A percentile compares a stretch with the other conserved stretches of the same genome.
Conservation (phyloP, 2,113 vertebrate genomes). For the Oncorhynchus tshawytscha region DNA sequence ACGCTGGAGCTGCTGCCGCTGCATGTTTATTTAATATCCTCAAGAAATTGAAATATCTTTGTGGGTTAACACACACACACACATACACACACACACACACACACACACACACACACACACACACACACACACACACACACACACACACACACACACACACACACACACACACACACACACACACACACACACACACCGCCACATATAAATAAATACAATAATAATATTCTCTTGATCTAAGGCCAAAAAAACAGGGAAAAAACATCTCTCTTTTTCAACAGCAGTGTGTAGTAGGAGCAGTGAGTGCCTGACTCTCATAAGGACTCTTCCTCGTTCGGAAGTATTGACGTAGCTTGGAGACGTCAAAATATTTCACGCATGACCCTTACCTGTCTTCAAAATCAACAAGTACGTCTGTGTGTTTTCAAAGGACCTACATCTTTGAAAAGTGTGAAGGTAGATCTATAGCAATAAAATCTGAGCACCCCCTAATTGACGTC, state of each 20-base stretch:
- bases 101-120: slow-evolving; percentile 54
- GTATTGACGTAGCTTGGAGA: not conserved
- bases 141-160: slow-evolving; percentile 50
- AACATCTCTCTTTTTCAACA: slow-evolving; percentile 61
- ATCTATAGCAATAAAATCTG: no score
- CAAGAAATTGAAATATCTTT: slow-evolving; percentile 86
- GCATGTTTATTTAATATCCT: slow-evolving; percentile 87
- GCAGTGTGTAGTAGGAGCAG: slow-evolving; percentile 58
- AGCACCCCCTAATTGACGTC: no score
- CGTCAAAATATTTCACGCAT: slow-evolving; percentile 30
- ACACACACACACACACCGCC: slow-evolving; percentile 45
- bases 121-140: slow-evolving; percentile 25
- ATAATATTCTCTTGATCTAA: slow-evolving; percentile 73
- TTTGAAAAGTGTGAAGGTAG: no score
- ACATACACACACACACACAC: slow-evolving; percentile 41
- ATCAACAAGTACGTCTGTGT: no score
- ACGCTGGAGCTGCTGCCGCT: slow-evolving; percentile 60
- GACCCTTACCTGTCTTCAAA: slow-evolving; percentile 2
- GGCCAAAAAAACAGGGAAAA: slow-evolving; percentile 69
- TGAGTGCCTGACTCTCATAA: slow-evolving; percentile 63
- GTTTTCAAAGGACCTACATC: not conserved
- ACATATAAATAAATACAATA: slow-evolving; percentile 74
- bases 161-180: slow-evolving; percentile 55
- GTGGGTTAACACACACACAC: slow-evolving; percentile 72
- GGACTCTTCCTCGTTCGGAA: slow-evolving; percentile 47